A percentile compares a stretch with the other conserved stretches of the same genome.
Conservation (phyloP, 1,140 invertebrate species). For the Xylocopa sonorina region DNA sequence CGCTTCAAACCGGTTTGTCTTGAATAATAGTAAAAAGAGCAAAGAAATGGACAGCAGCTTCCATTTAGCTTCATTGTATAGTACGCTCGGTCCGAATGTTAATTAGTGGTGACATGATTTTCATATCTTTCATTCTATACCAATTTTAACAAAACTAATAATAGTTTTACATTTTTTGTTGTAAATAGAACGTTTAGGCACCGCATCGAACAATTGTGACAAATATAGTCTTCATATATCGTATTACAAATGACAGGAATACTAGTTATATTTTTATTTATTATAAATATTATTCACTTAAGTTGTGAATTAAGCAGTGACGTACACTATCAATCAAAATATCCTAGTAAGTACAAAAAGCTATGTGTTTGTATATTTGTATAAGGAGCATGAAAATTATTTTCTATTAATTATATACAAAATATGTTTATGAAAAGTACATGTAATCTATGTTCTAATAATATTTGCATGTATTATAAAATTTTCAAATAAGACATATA, state of each 20-base stretch:
- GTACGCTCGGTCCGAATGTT: neutral
- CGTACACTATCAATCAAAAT: slow-evolving; percentile 49
- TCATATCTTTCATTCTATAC: neutral
- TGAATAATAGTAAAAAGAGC: slow-evolving; percentile 49
- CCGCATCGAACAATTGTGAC: neutral
- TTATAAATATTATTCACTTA: slow-evolving; percentile 53
- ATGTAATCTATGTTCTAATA: neutral
- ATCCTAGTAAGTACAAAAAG: slow-evolving; percentile 60
- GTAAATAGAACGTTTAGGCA: neutral
- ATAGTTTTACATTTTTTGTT: neutral
- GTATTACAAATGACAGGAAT: slow-evolving; percentile 45
- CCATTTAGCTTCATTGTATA: slow-evolving; percentile 27
- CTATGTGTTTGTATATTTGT: too few species aligned
- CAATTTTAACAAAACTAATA: neutral
- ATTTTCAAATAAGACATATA: neutral
- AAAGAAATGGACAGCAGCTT: slow-evolving; percentile 38
- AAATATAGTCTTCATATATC: neutral
- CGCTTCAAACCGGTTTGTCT: slow-evolving; percentile 63
- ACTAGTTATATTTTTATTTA: slow-evolving; percentile 39
- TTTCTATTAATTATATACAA: slow-evolving; percentile 25
- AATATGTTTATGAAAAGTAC: slow-evolving; percentile 5
- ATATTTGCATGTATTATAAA: neutral
- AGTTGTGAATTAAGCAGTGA: slow-evolving; percentile 42
- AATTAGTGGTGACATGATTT: neutral
- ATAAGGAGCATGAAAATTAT: slow-evolving; percentile 14